Base-by-base conservation (phyloP, 2,113 vertebrate species). In the Columba janthina region DNA sequence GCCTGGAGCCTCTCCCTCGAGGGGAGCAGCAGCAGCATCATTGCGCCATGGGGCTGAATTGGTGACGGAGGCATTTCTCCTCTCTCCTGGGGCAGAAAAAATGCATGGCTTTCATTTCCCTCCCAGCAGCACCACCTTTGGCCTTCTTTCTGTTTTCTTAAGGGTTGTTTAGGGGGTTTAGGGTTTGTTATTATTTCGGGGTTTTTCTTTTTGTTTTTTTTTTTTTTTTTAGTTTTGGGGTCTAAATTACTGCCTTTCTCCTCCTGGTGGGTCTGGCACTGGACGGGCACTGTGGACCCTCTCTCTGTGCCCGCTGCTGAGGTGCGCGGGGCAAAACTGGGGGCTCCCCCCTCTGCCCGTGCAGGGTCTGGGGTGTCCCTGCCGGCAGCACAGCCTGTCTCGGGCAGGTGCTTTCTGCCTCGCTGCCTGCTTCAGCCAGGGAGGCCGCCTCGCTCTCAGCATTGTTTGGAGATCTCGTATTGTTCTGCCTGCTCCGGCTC, bases 201-300 rank as follows among this genome's bases (percentile, higher is more conserved):
- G 3, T 24, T 5, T 4, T 11, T 3, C 7, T 44, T 44, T 44
- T 44, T n/a, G 38, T 70, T 53, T 19, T 5, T 40, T 40, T 19
- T 18, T 32, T 36, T 29, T 66, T 22, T n/a, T 82, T 48, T 19
- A 64, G 32, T 60, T 79, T 67, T 4, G 5, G 16, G 14, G 32
- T 67, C 38, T 46, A 22, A 26, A 5, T 76, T 38, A n/a, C 15
- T 10, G 34, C 32, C 8, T 75, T 86, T 75, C 5, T 25, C 22
- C 28, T 46, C 38, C 31, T 2, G 3, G 11, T 7, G 0, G 7
- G 11, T 38, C 48, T 26, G 20, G 31, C 32, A 1, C 13, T 38
- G 88, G 60, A 2, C 1, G 0, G 10, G 40, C 4, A 5, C 29
- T 2, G 0, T 13, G 25, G n/a, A 44, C 32, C 11, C 32, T 65